These are phyloP conservation scores for Halocaridina rubra DNA, from an alignment of 2,888 invertebrate genomes.

Conservation along the genomic window DNA sequence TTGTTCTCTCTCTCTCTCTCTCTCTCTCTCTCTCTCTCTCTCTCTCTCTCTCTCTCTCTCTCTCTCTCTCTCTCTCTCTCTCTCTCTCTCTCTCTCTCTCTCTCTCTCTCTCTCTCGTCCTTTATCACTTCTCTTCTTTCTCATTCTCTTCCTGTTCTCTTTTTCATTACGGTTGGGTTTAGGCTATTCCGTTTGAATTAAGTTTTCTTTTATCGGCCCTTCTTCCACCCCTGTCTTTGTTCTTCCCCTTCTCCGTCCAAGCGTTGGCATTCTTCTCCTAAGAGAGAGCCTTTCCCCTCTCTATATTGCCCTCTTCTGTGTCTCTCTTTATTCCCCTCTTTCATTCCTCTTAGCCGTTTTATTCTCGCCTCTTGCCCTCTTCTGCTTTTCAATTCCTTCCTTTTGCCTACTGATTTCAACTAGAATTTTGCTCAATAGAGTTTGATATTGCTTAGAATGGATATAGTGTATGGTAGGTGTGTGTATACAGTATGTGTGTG, in stretches of 20 bases:
- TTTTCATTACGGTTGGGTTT: background rate
- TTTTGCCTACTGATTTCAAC: background rate
- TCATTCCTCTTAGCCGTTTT: background rate
- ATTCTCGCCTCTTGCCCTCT: background rate
- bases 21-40: background rate
- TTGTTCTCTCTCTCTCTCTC: background rate
- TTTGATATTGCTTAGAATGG: background rate
- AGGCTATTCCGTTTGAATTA: too few species aligned
- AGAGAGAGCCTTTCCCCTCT: background rate
- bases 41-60: conserved; percentile 12
- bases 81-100: background rate
- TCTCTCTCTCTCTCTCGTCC: background rate
- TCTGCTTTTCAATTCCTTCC: background rate
- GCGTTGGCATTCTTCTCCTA: background rate
- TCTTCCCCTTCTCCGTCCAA: background rate
- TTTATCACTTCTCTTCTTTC: background rate
- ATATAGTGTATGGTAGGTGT: too few species aligned
- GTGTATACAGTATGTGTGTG: background rate
- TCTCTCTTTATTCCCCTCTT: background rate
- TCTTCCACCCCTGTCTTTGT: background rate
- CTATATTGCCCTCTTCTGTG: background rate
- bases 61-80: background rate
- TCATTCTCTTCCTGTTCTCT: background rate
- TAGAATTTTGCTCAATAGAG: background rate
- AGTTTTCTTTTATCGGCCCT: background rate